phyloP scores from a whole-genome alignment of 1,140 invertebrate species.

The Drosophila nigromelanica region DNA sequence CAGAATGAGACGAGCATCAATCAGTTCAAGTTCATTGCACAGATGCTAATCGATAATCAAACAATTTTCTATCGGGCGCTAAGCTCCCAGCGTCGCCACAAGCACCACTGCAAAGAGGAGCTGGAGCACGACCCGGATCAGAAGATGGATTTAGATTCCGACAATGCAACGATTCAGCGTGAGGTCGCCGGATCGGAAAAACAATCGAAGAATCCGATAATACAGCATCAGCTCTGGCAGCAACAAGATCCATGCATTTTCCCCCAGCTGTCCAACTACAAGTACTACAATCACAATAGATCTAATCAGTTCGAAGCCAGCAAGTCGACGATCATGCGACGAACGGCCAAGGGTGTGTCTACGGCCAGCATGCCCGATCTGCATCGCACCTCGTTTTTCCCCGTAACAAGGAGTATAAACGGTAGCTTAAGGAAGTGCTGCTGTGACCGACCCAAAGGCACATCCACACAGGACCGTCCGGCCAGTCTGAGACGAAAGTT shows the following conservation, averaged over 20 bases:
- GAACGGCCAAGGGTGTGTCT: neutral
- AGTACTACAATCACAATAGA: neutral
- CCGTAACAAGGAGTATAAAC: neutral
- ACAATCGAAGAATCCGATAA: neutral
- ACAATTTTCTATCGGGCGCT: slow-evolving; percentile 48
- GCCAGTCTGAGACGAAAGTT: neutral
- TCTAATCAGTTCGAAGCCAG: neutral
- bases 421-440: neutral
- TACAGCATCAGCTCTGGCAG: slow-evolving; percentile 53
- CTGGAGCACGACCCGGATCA: neutral
- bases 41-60: slow-evolving; percentile 69
- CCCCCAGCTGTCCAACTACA: neutral
- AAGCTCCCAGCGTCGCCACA: slow-evolving; percentile 18
- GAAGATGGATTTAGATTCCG: slow-evolving; percentile 1
- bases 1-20: slow-evolving; percentile 61
- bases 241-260: slow-evolving; percentile 28
- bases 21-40: slow-evolving; percentile 68
- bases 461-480: neutral
- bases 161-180: neutral
- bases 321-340: neutral
- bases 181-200: neutral
- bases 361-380: slow-evolving; percentile 59
- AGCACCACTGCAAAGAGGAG: slow-evolving; percentile 9
- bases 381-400: neutral
- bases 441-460: neutral